Evolutionary conservation across 2,113 vertebrate species (phyloP), one percentile per base, ranked within the genome.

Genomic region (Oncorhynchus tshawytscha): DNA sequence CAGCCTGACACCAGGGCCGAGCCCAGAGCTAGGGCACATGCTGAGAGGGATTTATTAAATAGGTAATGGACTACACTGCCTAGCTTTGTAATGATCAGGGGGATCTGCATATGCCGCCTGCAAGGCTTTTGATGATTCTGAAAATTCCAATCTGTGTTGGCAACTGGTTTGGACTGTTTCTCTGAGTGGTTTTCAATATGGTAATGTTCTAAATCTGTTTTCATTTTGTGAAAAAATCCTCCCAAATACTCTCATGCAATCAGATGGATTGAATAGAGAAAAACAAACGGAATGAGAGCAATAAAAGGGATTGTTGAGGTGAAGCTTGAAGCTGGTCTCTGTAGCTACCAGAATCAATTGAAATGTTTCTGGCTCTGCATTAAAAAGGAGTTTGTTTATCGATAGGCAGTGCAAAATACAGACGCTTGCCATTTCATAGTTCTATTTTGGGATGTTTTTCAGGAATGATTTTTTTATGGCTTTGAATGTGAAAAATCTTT

Each of bases 81-180:
- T 72, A 49, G 83, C 75, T 88, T 86, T 82, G 85, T 80, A 80
- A 74, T 82, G 82, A 84, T 79, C 78, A 45, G 75, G 31, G 75
- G 72, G 75, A 45, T 68, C 75, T 59, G 49, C 39, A 54, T 18
- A 20, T 7, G 22, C 59, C 48, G 68, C 18, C 59, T 64, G 27
- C 77, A 75, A 81, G 80, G 34, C 59, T 76, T 70, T 22, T 78
- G 65, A 76, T 76, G 16, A 83, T 77, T 70, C 66, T 78, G 68
- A 76, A 77, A 11, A 83, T 77, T 70, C 66, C 74, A 70, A 73
- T 82, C 72, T 73, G 69, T 49, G 3, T 27, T 77, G 78, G 78
- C 79, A 73, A 75, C 75, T 74, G 62, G 22, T 69, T 24, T 67
- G 27, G 73, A 73, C 73, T 59, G 27, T 62, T 72, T 31, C 13